These are phyloP conservation scores for Bufo bufo DNA, from an alignment of 2,113 vertebrate genomes.

Conservation along the genomic window DNA sequence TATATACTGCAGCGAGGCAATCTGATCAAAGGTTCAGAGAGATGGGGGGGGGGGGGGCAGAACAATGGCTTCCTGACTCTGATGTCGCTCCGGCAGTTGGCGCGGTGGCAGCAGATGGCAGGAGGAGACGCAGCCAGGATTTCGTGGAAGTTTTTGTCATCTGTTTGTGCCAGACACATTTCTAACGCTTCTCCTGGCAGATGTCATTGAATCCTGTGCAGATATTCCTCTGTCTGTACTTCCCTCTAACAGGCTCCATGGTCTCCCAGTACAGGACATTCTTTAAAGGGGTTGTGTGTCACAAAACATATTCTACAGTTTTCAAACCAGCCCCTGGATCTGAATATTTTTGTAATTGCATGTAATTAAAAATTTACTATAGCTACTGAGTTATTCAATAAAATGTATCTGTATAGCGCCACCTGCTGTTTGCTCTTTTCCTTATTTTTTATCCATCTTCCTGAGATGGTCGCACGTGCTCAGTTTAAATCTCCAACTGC, in stretches of 20 bases:
- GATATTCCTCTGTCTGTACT: neutral
- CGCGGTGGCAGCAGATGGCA: constrained; percentile 19
- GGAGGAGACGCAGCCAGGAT: constrained; percentile 8
- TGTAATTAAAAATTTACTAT: too few relatives aligned
- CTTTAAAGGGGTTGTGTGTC: neutral
- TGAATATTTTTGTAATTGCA: too few relatives aligned
- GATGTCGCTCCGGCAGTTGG: constrained; percentile 2
- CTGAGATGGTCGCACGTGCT: too few relatives aligned
- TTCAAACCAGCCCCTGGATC: too few relatives aligned
- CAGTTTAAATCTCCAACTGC: too few relatives aligned
- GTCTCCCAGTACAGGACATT: neutral
- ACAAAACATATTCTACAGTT: too few relatives aligned
- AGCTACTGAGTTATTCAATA: too few relatives aligned
- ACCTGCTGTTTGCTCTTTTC: too few relatives aligned
- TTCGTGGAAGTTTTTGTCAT: constrained; percentile 6
- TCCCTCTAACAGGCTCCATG: neutral
- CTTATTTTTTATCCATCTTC: too few relatives aligned
- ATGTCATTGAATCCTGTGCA: neutral
- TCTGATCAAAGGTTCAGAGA: neutral
- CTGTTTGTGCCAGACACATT: constrained; percentile 20
- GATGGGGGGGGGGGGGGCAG: neutral
- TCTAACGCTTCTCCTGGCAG: neutral
- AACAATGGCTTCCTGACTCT: neutral
- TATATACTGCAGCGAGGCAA: neutral
- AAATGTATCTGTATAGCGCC: too few relatives aligned